Evolutionary conservation across 2,888 invertebrate species (phyloP), one percentile per base, ranked within the genome.

Genomic region (Chymomyza fuscimana): DNA sequence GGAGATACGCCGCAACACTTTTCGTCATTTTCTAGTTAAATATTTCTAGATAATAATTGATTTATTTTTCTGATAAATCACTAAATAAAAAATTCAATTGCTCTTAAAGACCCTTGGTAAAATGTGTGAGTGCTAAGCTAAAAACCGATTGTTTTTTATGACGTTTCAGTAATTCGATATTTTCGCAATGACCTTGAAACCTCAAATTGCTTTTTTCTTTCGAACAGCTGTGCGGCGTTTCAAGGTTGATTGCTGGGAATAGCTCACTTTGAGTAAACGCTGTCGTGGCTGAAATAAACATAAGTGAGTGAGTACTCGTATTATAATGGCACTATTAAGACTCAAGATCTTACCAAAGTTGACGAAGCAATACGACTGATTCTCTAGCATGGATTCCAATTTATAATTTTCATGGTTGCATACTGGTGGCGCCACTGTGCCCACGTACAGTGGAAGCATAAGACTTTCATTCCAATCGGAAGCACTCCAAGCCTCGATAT

Each of bases 361-460:
- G 1, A 74, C 72, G 36, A 73, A 78, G 32, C 85, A 79, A 19
- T 67, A 60, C 0, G 69, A 16, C 0, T 77, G 63, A 5, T 56
- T 36, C 29, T 36, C 64, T 7, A 3, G 46, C 56, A 6, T 29
- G 22, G 51, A 25, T 6, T 5, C 22, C 10, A 12, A 56, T n/a
- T 46, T 46, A 46, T 12, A 12, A 46, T 46, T 46, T 10, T 46
- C 40, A 12, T 15, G 3, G 7, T 15, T 15, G 6, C 65, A 56
- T 25, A 76, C 51, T 22, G 79, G 83, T 60, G 87, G 87, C 54
- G 81, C 87, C 64, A 74, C 72, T 40, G 78, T 84, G 51, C 75
- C 88, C 10, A 86, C 80, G 36, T 63, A 63, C 5, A 86, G 9
- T 0, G 85, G 70, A 22, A 86, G 5, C 0, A 65, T 63, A 1